phyloP scores from a whole-genome alignment of 2,113 vertebrate species.

The Collichthys lucidus region DNA sequence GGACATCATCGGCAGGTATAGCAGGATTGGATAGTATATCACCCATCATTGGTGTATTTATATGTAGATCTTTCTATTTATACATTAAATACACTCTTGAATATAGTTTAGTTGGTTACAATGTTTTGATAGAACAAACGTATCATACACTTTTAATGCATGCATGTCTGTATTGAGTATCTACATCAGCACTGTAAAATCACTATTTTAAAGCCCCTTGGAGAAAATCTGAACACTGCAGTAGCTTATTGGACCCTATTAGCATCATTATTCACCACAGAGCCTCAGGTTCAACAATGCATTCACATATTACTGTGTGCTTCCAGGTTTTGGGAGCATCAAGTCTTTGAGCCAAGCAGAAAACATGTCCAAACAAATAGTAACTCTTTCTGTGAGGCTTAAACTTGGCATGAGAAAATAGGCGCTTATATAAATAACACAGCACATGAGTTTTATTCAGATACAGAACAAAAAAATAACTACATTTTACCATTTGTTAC shows the following conservation, averaged over 20 bases:
- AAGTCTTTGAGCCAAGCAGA: conserved; percentile 40
- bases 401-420: conserved; percentile 32
- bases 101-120: not conserved
- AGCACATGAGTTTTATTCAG: conserved; percentile 4
- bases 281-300: conserved; percentile 29
- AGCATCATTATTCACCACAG: conserved; percentile 50
- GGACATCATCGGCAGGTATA: not conserved
- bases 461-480: not conserved
- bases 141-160: not conserved
- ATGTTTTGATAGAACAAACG: not conserved
- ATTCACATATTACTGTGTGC: conserved; percentile 27
- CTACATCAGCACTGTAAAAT: not conserved
- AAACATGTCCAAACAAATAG: conserved; percentile 54
- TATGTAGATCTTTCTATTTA: not conserved
- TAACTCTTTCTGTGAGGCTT: conserved; percentile 23
- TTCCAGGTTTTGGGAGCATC: conserved; percentile 28
- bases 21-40: not conserved
- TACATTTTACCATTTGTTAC: not conserved
- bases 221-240: conserved; percentile 17
- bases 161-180: not conserved
- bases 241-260: conserved; percentile 35
- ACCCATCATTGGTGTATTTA: not conserved
- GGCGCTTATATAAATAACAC: conserved; percentile 33
- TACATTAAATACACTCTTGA: not conserved
- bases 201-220: not conserved